Conservation (phyloP, 2,888 invertebrate genomes). For the Cryptus armator region DNA sequence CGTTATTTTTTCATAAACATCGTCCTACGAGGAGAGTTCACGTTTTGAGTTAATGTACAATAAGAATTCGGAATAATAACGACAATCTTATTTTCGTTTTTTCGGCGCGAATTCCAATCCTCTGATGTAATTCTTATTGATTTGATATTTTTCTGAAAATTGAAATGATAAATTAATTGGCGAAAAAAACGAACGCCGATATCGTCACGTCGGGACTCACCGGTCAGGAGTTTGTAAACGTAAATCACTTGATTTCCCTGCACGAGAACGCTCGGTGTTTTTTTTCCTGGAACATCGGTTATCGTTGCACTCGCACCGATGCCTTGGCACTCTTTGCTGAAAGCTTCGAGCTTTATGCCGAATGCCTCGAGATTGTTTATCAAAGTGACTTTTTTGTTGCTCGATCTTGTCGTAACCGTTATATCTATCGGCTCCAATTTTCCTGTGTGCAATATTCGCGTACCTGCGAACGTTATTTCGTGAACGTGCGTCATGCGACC, state of each 20-base stretch:
- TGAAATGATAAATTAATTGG: neutral
- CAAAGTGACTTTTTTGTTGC: slow-evolving; percentile 96
- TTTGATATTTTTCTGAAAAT: slow-evolving; percentile 90
- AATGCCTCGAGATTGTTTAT: slow-evolving; percentile 95
- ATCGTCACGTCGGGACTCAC: slow-evolving; percentile 77
- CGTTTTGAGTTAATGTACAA: slow-evolving; percentile 20
- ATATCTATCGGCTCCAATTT: slow-evolving; percentile 93
- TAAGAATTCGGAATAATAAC: neutral
- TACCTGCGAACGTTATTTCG: slow-evolving; percentile 87
- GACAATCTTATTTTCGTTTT: slow-evolving; percentile 86
- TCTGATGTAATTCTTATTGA: slow-evolving; percentile 91
- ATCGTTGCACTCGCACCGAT: slow-evolving; percentile 96
- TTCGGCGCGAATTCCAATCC: slow-evolving; percentile 92
- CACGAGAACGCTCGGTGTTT: slow-evolving; percentile 91
- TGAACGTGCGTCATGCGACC: slow-evolving; percentile 91
- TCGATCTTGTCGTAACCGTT: slow-evolving; percentile 91
- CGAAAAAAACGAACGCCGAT: neutral
- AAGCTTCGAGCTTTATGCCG: slow-evolving; percentile 92
- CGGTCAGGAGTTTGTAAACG: slow-evolving; percentile 86
- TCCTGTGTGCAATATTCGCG: slow-evolving; percentile 87
- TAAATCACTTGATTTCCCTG: slow-evolving; percentile 95
- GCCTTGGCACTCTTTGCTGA: slow-evolving; percentile 94
- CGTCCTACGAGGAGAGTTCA: neutral
- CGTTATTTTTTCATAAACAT: neutral
- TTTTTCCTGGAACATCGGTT: slow-evolving; percentile 90